These are phyloP conservation scores for Ophion obscuratus DNA, from an alignment of 2,888 invertebrate genomes.

Conservation along the genomic window DNA sequence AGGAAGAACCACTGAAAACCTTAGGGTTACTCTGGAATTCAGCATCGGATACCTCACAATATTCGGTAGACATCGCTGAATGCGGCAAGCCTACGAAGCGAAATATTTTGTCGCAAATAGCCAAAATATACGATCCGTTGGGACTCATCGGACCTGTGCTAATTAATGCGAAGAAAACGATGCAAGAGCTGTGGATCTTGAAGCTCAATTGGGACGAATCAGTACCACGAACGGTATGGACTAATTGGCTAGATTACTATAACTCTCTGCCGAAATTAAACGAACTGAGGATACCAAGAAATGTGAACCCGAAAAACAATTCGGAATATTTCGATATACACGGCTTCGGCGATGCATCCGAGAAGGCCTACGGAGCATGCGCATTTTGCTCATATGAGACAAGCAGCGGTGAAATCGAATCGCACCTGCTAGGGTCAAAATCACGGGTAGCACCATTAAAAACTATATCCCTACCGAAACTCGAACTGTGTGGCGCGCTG, in stretches of 20 bases:
- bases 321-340: conserved; percentile 22
- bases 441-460: conserved; percentile 7
- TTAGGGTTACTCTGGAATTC: conserved; percentile 61
- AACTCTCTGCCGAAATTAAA: conserved; percentile 17
- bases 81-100: background rate
- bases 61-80: background rate
- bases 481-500: conserved; percentile 24
- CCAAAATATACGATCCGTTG: background rate
- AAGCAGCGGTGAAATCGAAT: background rate
- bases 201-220: background rate
- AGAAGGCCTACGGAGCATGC: conserved; percentile 70
- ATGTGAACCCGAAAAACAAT: conserved; percentile 23
- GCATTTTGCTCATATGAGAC: conserved; percentile 54
- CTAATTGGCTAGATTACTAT: too few relatives aligned
- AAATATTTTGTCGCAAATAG: background rate
- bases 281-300: conserved; percentile 55
- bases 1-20: conserved; percentile 49
- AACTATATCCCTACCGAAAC: conserved; percentile 14
- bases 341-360: conserved; percentile 71
- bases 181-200: background rate
- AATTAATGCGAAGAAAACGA: background rate
- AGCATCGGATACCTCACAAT: conserved; percentile 42
- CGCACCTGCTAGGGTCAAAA: conserved; percentile 22
- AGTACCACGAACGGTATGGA: too few relatives aligned
- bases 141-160: background rate